Base-by-base conservation (phyloP, 1,140 invertebrate genomes). In the Apis mellifera region DNA sequence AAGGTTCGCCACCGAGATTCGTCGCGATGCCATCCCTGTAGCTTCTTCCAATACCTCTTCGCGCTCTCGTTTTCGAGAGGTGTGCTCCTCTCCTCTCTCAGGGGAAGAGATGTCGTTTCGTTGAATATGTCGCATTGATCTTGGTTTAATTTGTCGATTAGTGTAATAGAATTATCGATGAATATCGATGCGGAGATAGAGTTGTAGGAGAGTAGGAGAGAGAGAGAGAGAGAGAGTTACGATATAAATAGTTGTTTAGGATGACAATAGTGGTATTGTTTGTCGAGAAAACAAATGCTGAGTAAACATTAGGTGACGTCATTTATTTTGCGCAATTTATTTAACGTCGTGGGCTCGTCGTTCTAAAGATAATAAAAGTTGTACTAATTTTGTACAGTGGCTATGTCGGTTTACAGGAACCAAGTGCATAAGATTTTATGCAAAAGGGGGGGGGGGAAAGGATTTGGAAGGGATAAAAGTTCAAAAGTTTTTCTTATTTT, bases 1-100 rank as follows among this genome's bases (percentile, higher is more conserved):
- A 87, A 81, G 78, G 62, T 86, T 59, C 17, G 32, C 59, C 65
- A 23, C 75, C 69, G 15, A 3, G 55, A 54, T 42, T 42, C 48
- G 26, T 69, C 17, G 26, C 55, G 23, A 13, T n/a, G 12, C 48
- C 59, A 12, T 9, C 5, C n/a, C n/a, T n/a, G n/a, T n/a, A 21
- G 19, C 42, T 52, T n/a, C n/a, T n/a, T 32, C 12, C n/a, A 7
- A 26, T 17, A n/a, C 3, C 3, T 21, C 26, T 59, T 70, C 52
- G 54, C 69, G 48, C 26, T 19, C 57, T n/a, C 21, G 26, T 70
- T 54, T 73, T 19, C 54, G 3, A 13, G 26, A n/a, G 21, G 7
- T n/a, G 19, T 15, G 2, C 9, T n/a, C n/a, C n/a, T n/a, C 0
- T 32, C 26, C 1, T 0, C 7, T 23, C 7, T 4, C 21, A 2